Evolutionary conservation across 2,113 vertebrate species (phyloP), one percentile per base, ranked within the genome.

Genomic region (Haemorhous mexicanus): DNA sequence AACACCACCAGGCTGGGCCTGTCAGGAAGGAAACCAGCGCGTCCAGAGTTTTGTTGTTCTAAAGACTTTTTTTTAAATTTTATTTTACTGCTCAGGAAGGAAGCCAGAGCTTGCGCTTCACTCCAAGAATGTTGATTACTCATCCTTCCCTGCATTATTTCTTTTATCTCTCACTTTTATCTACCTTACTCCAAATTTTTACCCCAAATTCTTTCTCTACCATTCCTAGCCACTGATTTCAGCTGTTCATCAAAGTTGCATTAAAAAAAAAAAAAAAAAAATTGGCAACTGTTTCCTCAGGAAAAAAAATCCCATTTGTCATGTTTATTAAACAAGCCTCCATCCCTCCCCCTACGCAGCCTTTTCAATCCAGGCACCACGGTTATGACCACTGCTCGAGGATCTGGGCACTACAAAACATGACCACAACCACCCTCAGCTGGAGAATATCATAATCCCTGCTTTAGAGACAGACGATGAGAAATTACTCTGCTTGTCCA

Each of bases 31-130:
- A 99, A 98, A 98, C 97, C 93, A 98, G 97, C 74, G 96, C 95
- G 97, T 98, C 97, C 98, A 93, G 97, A 97, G 97, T 95, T 98
- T 97, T 98, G 98, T 98, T 98, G 98, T 98, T 98, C 97, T 98
- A 98, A 98, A 98, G 97, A 97, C 98, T 98, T 98, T 98, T 98
- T 98, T 97, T 98, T 98, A 96, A 92, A 97, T 98, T 98, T 97
- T 98, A 98, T 98, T 98, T 98, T 96, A 98, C 98, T 97, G 97
- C 96, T 97, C 98, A 98, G 98, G 98, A 99, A 99, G 98, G 98
- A 98, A 99, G 98, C 98, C 97, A 98, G 98, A 97, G 98, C 98
- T 98, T 98, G 98, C 47, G 96, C 98, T 98, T 98, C 93, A 97
- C 98, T 98, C 96, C 97, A 97, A 97, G 97, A 97, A 98, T 97